Percentiles rank a stretch among this genome's conserved stretches.
Evolutionary conservation across 1,140 invertebrate genomes (phyloP).

Genomic region (Meloidogyne floridensis): DNA sequence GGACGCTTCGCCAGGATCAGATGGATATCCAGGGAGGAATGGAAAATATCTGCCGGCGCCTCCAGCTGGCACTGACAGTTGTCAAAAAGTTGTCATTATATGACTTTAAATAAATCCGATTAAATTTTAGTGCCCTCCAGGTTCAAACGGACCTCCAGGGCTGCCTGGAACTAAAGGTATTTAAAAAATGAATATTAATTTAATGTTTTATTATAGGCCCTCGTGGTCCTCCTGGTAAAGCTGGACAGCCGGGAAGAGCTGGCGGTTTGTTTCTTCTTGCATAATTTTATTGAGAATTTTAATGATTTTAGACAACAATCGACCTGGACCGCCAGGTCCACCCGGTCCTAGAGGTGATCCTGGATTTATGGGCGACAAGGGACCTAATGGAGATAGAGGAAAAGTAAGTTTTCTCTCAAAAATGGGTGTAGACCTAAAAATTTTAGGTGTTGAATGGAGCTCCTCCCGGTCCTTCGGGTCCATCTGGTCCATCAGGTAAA

Average conservation of each 20-base stretch:
- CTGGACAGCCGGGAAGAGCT: background rate
- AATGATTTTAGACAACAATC: constrained; percentile 38
- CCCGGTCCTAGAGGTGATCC: constrained; percentile 53
- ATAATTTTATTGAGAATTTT: background rate
- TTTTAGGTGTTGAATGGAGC: constrained; percentile 56
- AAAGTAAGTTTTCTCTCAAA: constrained; percentile 32
- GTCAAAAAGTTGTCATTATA: background rate
- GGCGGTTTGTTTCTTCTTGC: background rate
- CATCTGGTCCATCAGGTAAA: constrained; percentile 23
- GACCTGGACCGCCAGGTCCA: constrained; percentile 56
- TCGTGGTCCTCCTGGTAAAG: background rate
- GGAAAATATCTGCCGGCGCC: constrained; percentile 60
- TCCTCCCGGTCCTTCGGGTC: constrained; percentile 57
- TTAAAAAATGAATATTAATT: too few species aligned
- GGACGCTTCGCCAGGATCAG: too few species aligned
- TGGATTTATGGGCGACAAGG: constrained; percentile 51
- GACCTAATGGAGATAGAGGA: constrained; percentile 54
- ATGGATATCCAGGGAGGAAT: constrained; percentile 15
- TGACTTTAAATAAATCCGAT: too few species aligned
- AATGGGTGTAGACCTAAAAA: too few species aligned
- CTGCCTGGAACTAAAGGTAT: constrained; percentile 29
- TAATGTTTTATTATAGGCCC: background rate
- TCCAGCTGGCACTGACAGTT: constrained; percentile 56
- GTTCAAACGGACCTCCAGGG: background rate
- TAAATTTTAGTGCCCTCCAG: background rate